Percentiles rank a stretch among this genome's conserved stretches.
phyloP scores from a whole-genome alignment of 2,888 invertebrate species.

The Drosophila pegasa region DNA sequence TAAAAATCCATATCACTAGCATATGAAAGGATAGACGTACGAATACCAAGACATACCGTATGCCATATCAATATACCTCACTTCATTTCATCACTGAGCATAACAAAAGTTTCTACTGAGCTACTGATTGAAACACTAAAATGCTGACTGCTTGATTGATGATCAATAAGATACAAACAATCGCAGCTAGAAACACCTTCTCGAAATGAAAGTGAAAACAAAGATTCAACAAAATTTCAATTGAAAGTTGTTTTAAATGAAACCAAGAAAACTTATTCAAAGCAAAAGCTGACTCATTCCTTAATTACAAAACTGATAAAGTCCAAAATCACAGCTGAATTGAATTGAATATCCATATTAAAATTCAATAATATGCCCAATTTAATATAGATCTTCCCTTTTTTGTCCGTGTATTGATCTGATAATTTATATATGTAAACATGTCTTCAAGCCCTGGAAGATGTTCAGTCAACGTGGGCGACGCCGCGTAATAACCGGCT shows the following conservation, averaged over 20 bases:
- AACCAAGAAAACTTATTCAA: background rate
- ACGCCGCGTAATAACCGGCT: constrained; percentile 48
- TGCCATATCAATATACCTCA: background rate
- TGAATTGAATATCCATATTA: background rate
- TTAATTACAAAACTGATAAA: background rate
- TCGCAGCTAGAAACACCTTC: background rate
- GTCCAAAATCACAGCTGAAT: background rate
- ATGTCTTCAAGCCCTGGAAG: constrained; percentile 32
- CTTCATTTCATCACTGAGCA: background rate
- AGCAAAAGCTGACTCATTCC: background rate
- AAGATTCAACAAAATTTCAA: background rate
- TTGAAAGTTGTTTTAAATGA: constrained; percentile 3
- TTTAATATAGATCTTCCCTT: background rate
- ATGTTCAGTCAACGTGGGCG: constrained; percentile 44
- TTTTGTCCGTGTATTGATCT: background rate
- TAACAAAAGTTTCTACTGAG: background rate
- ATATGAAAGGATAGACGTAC: too few species aligned
- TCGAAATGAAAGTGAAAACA: background rate
- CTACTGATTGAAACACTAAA: background rate
- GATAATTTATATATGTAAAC: background rate
- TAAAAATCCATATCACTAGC: too few species aligned
- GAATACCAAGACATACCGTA: background rate
- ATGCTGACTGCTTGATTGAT: constrained; percentile 1
- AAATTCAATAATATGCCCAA: background rate
- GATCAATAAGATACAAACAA: background rate